A percentile compares a stretch with the other conserved stretches of the same genome.
phyloP scores from a whole-genome alignment of 2,113 vertebrate species.

The Laticauda laticaudata region DNA sequence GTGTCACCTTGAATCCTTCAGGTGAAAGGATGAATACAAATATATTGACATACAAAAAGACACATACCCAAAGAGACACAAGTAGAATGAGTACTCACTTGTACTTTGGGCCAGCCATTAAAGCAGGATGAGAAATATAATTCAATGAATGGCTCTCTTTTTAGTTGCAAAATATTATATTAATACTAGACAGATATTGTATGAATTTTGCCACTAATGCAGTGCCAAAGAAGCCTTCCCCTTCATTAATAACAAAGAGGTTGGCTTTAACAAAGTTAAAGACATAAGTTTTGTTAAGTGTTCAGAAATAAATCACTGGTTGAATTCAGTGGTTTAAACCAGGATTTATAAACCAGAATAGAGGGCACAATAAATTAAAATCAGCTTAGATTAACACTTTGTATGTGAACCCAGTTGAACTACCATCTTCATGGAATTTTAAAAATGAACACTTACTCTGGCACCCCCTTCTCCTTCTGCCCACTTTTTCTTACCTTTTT shows the following conservation, averaged over 20 bases:
- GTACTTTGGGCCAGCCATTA: background rate
- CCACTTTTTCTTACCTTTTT: conserved; percentile 37
- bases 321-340: background rate
- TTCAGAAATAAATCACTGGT: background rate
- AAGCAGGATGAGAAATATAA: background rate
- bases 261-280: conserved; percentile 12
- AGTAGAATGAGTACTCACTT: background rate
- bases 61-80: background rate
- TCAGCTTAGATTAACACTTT: background rate
- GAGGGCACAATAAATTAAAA: background rate
- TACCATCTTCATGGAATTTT: background rate
- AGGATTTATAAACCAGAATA: background rate
- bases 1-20: background rate
- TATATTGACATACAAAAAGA: background rate
- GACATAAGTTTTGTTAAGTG: background rate
- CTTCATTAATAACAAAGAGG: background rate
- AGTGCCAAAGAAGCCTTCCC: background rate
- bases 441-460: background rate
- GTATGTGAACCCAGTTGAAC: background rate
- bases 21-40: background rate
- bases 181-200: conserved; percentile 8
- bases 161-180: conserved; percentile 35
- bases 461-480: background rate
- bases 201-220: conserved; percentile 40
- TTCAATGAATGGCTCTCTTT: conserved; percentile 27